Evolutionary conservation across 2,797 vertebrate genomes (phyloP).

Genomic region (Sebastes hubbsi): DNA sequence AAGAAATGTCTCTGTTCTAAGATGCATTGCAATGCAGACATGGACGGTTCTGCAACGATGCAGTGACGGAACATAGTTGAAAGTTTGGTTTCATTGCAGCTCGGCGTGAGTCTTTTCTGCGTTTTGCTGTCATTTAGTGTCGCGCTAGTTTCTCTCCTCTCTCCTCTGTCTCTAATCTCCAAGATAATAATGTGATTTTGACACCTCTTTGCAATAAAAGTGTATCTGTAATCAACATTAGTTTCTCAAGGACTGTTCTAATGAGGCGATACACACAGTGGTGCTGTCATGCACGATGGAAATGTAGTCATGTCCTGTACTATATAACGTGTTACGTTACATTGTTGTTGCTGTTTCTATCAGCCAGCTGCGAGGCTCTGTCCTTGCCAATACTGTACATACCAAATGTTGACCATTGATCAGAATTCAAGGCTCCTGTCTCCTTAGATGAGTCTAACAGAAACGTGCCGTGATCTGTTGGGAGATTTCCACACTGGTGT

Average conservation of each 20-base stretch:
- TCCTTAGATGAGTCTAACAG: background rate
- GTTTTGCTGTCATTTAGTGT: background rate
- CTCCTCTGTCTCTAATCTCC: background rate
- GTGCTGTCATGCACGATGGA: background rate
- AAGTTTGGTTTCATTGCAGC: background rate
- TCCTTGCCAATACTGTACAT: background rate
- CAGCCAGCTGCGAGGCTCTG: conserved; percentile 1
- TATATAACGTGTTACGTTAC: background rate
- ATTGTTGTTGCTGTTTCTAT: background rate
- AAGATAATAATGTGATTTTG: background rate
- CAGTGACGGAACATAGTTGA: rapidly evolving
- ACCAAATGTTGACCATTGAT: background rate
- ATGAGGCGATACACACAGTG: background rate
- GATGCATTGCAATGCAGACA: background rate
- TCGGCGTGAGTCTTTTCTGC: rapidly evolving
- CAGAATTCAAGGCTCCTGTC: background rate
- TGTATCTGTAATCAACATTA: too few relatives aligned
- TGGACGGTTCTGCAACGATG: rapidly evolving
- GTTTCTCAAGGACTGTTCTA: conserved; percentile 15
- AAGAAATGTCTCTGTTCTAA: background rate
- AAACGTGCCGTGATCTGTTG: background rate
- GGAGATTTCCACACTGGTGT: conserved; percentile 14
- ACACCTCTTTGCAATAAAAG: background rate
- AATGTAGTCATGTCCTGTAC: background rate
- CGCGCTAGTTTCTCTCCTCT: background rate